A percentile compares a stretch with the other conserved stretches of the same genome.
Conservation (phyloP, 2,888 invertebrate species). For the Melanostoma scalare region DNA sequence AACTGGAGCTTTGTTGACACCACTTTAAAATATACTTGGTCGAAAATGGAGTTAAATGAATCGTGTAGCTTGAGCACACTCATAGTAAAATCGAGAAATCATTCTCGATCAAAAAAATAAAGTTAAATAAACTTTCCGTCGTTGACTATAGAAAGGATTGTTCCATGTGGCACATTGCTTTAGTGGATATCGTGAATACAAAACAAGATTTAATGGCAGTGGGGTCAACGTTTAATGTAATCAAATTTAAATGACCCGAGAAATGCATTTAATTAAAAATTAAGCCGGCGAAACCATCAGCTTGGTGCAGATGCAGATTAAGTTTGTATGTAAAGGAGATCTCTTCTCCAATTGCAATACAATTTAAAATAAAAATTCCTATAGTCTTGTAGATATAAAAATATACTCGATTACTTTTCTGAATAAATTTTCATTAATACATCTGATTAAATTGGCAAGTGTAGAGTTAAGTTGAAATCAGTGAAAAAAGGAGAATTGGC, state of each 20-base stretch:
- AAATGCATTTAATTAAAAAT: slow-evolving; percentile 59
- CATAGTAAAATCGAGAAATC: too few species aligned
- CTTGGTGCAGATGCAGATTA: slow-evolving; percentile 22
- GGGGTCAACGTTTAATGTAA: slow-evolving; percentile 29
- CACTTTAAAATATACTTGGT: too few species aligned
- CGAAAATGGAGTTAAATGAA: too few species aligned
- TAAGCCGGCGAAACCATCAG: slow-evolving; percentile 16
- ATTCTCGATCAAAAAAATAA: too few species aligned
- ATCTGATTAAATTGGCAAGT: slow-evolving; percentile 24
- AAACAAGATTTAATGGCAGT: neutral
- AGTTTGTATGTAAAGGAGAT: neutral
- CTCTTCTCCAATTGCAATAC: neutral
- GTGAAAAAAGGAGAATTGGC: slow-evolving; percentile 28
- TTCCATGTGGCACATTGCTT: too few species aligned
- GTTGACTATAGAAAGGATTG: too few species aligned
- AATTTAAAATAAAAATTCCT: neutral
- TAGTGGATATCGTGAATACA: too few species aligned
- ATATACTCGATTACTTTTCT: neutral
- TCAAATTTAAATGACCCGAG: slow-evolving; percentile 54
- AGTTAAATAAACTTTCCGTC: too few species aligned
- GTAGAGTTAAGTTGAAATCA: slow-evolving; percentile 35
- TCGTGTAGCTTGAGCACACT: too few species aligned
- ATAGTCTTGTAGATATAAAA: neutral
- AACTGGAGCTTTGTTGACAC: too few species aligned
- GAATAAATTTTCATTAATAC: neutral